These are phyloP conservation scores for Anniella stebbinsi DNA, from an alignment of 2,797 vertebrate species.

Conservation along the genomic window DNA sequence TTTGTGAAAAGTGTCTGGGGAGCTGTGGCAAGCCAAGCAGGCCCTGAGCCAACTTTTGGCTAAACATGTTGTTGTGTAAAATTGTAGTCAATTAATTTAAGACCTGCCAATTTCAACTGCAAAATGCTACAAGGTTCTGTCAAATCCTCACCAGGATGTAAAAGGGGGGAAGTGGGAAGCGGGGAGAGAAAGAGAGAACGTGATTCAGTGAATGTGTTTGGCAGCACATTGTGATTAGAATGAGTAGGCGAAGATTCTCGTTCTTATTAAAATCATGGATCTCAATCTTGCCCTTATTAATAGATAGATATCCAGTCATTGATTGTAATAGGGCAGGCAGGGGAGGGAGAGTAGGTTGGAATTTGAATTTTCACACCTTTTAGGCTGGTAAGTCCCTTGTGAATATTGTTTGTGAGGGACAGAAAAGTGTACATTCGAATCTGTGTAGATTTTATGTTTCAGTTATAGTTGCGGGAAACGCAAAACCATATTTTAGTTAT, in stretches of 20 bases:
- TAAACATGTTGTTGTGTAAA: constrained; percentile 80
- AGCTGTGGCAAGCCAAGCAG: constrained; percentile 72
- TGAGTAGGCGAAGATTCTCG: constrained; percentile 42
- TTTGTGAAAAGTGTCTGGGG: constrained; percentile 79
- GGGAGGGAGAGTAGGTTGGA: not conserved
- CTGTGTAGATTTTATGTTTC: not conserved
- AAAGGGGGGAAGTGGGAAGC: constrained; percentile 52
- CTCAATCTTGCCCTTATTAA: not conserved
- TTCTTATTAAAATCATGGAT: not conserved
- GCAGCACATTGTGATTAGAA: constrained; percentile 62
- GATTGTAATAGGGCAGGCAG: not conserved
- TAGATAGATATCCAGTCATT: not conserved
- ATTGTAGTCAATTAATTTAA: constrained; percentile 81
- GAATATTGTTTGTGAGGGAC: not conserved
- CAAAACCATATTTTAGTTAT: not conserved
- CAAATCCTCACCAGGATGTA: constrained; percentile 70
- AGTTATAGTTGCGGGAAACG: not conserved
- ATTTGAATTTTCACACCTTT: not conserved
- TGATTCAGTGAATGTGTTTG: constrained; percentile 54
- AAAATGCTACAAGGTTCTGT: constrained; percentile 70
- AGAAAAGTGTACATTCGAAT: not conserved
- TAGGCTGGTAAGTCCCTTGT: not conserved
- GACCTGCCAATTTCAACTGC: constrained; percentile 80
- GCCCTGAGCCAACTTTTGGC: constrained; percentile 71
- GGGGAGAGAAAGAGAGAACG: not conserved